Conservation (phyloP, 2,888 invertebrate genomes). For the Parnassius glacialis region DNA sequence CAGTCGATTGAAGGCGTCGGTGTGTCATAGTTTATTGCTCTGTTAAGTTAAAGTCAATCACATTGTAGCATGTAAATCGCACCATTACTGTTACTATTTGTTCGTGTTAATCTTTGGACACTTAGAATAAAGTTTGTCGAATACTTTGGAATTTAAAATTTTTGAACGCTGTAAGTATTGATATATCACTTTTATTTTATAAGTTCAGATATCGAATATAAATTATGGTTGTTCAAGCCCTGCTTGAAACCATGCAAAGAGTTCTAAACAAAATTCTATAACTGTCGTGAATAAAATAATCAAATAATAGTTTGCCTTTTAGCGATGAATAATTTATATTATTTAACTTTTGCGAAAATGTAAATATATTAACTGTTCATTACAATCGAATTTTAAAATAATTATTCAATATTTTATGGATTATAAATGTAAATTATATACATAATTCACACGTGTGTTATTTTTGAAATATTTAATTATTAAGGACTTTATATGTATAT, state of each 20-base stretch:
- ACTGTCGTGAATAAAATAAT: too few species aligned
- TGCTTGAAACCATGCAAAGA: too few species aligned
- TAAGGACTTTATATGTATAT: not conserved
- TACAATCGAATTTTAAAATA: not conserved
- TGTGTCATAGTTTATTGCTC: conserved; percentile 76
- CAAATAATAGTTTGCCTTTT: too few species aligned
- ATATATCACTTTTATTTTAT: not conserved
- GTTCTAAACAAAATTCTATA: too few species aligned
- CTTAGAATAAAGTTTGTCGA: conserved; percentile 22
- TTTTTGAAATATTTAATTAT: not conserved
- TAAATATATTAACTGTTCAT: not conserved
- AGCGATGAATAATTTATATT: not conserved
- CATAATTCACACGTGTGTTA: too few species aligned
- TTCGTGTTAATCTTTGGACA: conserved; percentile 45
- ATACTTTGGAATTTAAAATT: conserved; percentile 5
- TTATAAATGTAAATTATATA: too few species aligned
- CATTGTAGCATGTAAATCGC: conserved; percentile 68
- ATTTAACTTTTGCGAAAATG: not conserved
- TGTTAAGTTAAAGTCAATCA: conserved; percentile 60
- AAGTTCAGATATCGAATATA: too few species aligned
- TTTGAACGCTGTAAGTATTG: conserved; percentile 13
- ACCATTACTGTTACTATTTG: conserved; percentile 56
- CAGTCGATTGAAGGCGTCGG: conserved; percentile 78
- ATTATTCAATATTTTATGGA: not conserved
- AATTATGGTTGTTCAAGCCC: too few species aligned